These are phyloP conservation scores for Stegodyphus mimosarum DNA, from an alignment of 1,140 invertebrate genomes.

Conservation along the genomic window DNA sequence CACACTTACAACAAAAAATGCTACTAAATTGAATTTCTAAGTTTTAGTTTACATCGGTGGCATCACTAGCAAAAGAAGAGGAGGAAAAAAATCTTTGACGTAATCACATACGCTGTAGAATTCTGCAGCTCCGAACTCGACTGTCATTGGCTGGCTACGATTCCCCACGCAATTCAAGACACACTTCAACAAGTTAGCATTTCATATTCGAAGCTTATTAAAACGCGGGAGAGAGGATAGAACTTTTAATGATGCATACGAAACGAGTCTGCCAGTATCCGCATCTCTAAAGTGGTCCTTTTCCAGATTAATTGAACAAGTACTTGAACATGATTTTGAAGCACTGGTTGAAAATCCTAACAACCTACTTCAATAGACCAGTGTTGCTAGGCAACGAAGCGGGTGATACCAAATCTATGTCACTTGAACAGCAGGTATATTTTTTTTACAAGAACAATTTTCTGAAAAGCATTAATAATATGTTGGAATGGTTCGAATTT, in stretches of 20 bases:
- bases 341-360: conserved; percentile 53
- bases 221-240: conserved; percentile 9
- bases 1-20: too few relatives aligned
- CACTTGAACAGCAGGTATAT: too few relatives aligned
- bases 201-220: conserved; percentile 37
- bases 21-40: too few relatives aligned
- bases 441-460: too few relatives aligned
- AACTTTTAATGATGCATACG: conserved; percentile 50
- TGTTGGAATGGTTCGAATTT: too few relatives aligned
- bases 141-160: neutral
- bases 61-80: too few relatives aligned
- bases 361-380: conserved; percentile 53
- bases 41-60: too few relatives aligned
- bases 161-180: neutral
- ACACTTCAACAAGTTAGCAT: conserved; percentile 49
- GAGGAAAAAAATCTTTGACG: too few relatives aligned
- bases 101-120: neutral
- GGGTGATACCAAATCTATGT: conserved; percentile 27
- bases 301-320: conserved; percentile 48
- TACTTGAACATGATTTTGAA: conserved; percentile 52
- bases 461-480: too few relatives aligned
- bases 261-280: neutral
- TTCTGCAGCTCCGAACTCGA: conserved; percentile 1
- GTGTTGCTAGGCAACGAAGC: conserved; percentile 42
- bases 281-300: conserved; percentile 23